Percentiles rank a stretch among this genome's conserved stretches.
Evolutionary conservation across 2,113 vertebrate genomes (phyloP).

Genomic region (Embiotoca jacksoni): DNA sequence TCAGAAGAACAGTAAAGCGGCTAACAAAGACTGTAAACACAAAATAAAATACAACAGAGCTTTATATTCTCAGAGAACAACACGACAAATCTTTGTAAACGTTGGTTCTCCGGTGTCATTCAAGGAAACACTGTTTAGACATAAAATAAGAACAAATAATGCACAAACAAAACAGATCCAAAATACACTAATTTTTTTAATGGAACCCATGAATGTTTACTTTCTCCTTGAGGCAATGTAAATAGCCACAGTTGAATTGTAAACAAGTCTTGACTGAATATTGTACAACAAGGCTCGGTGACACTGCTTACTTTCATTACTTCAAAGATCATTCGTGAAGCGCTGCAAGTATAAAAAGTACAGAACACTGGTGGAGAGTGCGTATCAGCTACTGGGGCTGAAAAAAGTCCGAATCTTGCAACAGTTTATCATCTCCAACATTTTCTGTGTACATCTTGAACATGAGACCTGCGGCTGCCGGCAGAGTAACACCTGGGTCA

Average conservation of each 20-base stretch:
- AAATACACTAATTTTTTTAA: slow-evolving; percentile 25
- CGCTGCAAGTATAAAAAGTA: slow-evolving; percentile 69
- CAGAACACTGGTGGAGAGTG: slow-evolving; percentile 40
- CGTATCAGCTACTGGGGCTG: background rate
- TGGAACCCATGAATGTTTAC: slow-evolving; percentile 52
- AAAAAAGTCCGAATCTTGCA: slow-evolving; percentile 56
- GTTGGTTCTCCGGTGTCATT: slow-evolving; percentile 25
- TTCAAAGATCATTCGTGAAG: slow-evolving; percentile 53
- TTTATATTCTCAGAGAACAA: slow-evolving; percentile 50
- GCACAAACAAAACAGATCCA: slow-evolving; percentile 21
- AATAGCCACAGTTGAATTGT: slow-evolving; percentile 70
- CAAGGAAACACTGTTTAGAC: background rate
- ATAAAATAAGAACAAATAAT: slow-evolving; percentile 25
- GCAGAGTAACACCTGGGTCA: slow-evolving; percentile 72
- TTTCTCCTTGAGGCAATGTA: slow-evolving; percentile 52
- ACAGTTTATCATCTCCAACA: slow-evolving; percentile 41
- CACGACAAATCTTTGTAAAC: slow-evolving; percentile 48
- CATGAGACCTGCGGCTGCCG: slow-evolving; percentile 60
- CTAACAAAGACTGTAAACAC: slow-evolving; percentile 30
- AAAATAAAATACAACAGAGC: slow-evolving; percentile 25
- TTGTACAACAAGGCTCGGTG: slow-evolving; percentile 67
- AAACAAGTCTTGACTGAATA: slow-evolving; percentile 80
- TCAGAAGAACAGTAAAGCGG: slow-evolving; percentile 8
- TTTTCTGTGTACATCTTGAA: slow-evolving; percentile 45
- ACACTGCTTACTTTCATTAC: slow-evolving; percentile 48